A percentile compares a stretch with the other conserved stretches of the same genome.
Evolutionary conservation across 1,140 invertebrate species (phyloP).

Genomic region (Micrasema minimum): DNA sequence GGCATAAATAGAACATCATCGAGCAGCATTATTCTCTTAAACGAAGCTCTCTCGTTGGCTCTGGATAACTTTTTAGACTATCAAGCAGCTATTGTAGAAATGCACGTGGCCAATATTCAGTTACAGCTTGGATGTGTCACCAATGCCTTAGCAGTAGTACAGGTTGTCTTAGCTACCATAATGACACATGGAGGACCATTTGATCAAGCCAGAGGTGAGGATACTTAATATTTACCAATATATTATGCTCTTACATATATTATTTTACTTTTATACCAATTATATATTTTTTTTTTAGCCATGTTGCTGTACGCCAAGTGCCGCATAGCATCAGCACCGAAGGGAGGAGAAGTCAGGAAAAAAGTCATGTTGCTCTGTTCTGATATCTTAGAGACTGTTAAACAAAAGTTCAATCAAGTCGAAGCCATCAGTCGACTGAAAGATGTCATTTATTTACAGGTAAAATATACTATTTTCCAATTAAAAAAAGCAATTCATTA

Average conservation of each 20-base stretch:
- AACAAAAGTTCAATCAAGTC: constrained; percentile 75
- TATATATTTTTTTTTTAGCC: constrained; percentile 56
- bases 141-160: constrained; percentile 77
- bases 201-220: constrained; percentile 75
- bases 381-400: constrained; percentile 73
- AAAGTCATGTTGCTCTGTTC: constrained; percentile 72
- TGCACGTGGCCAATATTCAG: constrained; percentile 81
- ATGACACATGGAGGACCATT: constrained; percentile 84
- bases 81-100: constrained; percentile 77
- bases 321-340: constrained; percentile 71
- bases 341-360: constrained; percentile 62
- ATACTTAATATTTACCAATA: constrained; percentile 20
- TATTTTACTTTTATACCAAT: neutral
- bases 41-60: constrained; percentile 77
- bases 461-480: constrained; percentile 54
- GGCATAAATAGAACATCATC: constrained; percentile 64
- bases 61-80: constrained; percentile 80
- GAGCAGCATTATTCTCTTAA: constrained; percentile 70
- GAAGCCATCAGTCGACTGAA: constrained; percentile 79
- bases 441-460: constrained; percentile 76
- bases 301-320: constrained; percentile 75
- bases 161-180: constrained; percentile 76
- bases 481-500: no score
- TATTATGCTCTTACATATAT: neutral
- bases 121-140: constrained; percentile 77